Conservation (phyloP, 2,888 invertebrate species). For the Melieria crassipennis region DNA sequence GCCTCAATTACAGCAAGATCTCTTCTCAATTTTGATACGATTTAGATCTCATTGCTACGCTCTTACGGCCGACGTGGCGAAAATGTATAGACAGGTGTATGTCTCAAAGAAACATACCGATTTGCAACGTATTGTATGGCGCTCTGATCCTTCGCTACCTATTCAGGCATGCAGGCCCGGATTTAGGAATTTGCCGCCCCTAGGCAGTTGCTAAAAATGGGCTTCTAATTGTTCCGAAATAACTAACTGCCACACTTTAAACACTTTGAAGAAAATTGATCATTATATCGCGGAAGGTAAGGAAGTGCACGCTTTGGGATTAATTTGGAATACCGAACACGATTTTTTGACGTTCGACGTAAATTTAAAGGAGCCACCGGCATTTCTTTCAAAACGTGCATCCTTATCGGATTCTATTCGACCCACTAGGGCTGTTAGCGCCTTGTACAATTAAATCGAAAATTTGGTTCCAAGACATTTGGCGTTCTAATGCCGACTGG, state of each 20-base stretch:
- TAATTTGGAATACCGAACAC: conserved; percentile 8
- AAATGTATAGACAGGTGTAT: conserved; percentile 8
- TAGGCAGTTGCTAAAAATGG: no score
- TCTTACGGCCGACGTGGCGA: conserved; percentile 18
- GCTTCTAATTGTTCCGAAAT: neutral
- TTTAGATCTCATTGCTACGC: conserved; percentile 21
- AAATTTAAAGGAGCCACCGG: conserved; percentile 12
- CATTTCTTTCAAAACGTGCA: conserved; percentile 8
- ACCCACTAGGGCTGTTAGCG: neutral
- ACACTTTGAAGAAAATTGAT: neutral
- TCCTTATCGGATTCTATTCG: conserved; percentile 13
- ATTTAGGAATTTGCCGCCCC: no score
- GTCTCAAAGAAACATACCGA: neutral
- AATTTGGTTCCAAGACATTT: conserved; percentile 3
- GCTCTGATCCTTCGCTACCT: no score
- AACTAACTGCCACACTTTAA: neutral
- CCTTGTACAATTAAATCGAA: conserved; percentile 9
- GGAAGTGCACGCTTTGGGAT: conserved; percentile 11
- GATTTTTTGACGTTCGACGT: conserved; percentile 16
- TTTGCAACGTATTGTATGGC: no score
- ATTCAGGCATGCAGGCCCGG: no score
- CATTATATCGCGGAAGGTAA: conserved; percentile 5
- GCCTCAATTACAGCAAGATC: conserved; percentile 10
- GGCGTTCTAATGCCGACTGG: conserved; percentile 4
- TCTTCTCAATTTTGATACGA: conserved; percentile 15